Percentiles rank a stretch among this genome's conserved stretches.
phyloP scores from a whole-genome alignment of 1,140 invertebrate species.

The Lasioglossum albipes region DNA sequence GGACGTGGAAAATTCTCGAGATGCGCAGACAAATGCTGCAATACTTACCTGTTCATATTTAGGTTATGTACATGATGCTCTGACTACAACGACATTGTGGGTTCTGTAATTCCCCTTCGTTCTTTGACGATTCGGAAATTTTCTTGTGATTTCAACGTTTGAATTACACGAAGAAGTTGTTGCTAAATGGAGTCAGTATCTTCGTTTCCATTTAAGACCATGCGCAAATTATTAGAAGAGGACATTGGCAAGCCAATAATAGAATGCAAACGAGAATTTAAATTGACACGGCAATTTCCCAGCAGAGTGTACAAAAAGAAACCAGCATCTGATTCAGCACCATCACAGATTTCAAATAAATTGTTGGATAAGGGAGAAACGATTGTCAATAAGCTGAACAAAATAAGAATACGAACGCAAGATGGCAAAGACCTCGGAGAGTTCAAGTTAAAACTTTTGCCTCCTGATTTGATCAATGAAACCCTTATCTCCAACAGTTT shows the following conservation, averaged over 20 bases:
- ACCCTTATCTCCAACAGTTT: conserved; percentile 15
- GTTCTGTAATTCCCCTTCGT: too few species aligned
- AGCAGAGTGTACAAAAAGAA: background rate
- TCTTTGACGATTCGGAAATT: background rate
- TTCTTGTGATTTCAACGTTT: background rate
- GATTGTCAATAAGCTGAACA: conserved; percentile 36
- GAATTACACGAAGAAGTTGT: rapidly evolving
- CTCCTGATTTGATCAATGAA: conserved; percentile 13
- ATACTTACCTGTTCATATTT: background rate
- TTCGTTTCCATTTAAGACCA: background rate
- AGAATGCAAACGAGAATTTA: conserved; percentile 49
- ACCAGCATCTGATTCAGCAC: background rate
- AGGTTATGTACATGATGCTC: background rate
- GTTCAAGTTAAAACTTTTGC: conserved; percentile 57
- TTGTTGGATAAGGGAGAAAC: background rate
- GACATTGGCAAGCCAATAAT: background rate
- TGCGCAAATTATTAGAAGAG: background rate
- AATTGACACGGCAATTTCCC: conserved; percentile 51
- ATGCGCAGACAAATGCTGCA: background rate
- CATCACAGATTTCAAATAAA: background rate
- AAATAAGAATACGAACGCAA: conserved; percentile 60
- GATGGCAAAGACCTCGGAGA: conserved; percentile 69
- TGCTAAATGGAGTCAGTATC: conserved; percentile 26
- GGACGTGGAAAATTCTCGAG: background rate
- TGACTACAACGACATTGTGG: background rate